Evolutionary conservation across 2,888 invertebrate genomes (phyloP), one percentile per base, ranked within the genome.

Genomic region (Peribatodes rhomboidaria): DNA sequence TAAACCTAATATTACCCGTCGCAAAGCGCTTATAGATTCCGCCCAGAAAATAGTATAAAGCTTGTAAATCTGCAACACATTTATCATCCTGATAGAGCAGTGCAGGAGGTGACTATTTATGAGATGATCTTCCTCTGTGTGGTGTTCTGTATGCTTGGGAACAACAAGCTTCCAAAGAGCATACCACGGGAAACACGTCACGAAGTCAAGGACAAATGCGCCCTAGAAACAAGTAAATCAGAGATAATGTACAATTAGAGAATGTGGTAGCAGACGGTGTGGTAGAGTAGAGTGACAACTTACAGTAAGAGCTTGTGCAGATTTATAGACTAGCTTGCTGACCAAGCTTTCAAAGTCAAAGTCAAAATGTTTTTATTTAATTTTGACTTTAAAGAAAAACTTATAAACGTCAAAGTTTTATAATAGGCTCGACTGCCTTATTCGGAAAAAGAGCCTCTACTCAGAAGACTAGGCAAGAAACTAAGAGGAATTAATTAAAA

Each of bases 101-200:
- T 93, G 92, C 56, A 79, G 85, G 62, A 88, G 70, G 68, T 94
- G 92, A 6, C 63, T 47, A 57, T 84, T 91, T 1, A 72, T 27
- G 0, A 47, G 1, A 57, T 90, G 89, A 9, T 88, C 88, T 14
- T 83, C 81, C 0, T 58, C 54, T 0, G 82, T 79, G 56, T 93
- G 90, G 1, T 76, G 75, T 77, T 91, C 91, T 37, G 83, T 74
- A 65, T 93, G 90, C 47, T 85, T 85, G 0, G 88, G 86, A 2
- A 87, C 76, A 42, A 90, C 79, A 9, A 88, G 39, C 58, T 78
- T 82, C 82, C 86, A 85, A 6, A 90, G 1, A 0, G 83, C 78
- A 61, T 93, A 92, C 92, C 94, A 94, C 1, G 94, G 94, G 41
- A 94, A 90, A 70, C 90, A 89, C 9, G 90, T 87, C 1, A 94